Base-by-base conservation (phyloP, 1,140 invertebrate genomes). In the Lethrus apterus region DNA sequence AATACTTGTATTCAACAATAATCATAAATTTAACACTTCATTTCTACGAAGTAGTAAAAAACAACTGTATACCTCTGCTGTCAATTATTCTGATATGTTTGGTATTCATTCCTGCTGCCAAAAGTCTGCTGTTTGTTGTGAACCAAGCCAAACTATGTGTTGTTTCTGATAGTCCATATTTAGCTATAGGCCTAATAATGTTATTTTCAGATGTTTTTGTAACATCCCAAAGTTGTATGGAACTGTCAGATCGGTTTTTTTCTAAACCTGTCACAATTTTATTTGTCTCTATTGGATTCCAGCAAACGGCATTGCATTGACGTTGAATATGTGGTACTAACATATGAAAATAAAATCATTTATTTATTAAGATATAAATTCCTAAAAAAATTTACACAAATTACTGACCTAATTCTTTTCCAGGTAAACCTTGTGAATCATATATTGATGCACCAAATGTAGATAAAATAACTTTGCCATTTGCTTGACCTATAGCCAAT, bases 81-180 rank as follows among this genome's bases (percentile, higher is more conserved):
- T 97, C 93, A 64, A 88, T 86, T n/a, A 96, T 75, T 69, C 88
- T 88, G 4, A 97, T 78, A 54, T 84, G 79, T 58, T 93, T 94
- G 50, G 84, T 80, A 68, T 90, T 94, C 71, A 93, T 86, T 7
- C 90, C 91, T 15, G 86, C 79, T 5, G 91, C 78, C 3, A 96
- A 70, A 13, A 83, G 80, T 52, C 83, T 79, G 1, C 78, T 70
- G 44, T 84, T 77, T 44, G 77, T 77, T 31, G 79, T 75, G 49
- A 92, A 84, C 92, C 93, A 97, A 43, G 82, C 77, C 17, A 94
- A 68, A 13, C 87, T 92, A 65, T 91, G 82, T 11, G 83, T 79
- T 0, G 81, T 81, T 68, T 97, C 93, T 1, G 83, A 84, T 2
- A 83, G 67, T 9, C 86, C 87, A 63, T 82, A 73, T 61, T 85